Evolutionary conservation across 2,888 invertebrate species (phyloP).

Genomic region (Eledone cirrhosa): DNA sequence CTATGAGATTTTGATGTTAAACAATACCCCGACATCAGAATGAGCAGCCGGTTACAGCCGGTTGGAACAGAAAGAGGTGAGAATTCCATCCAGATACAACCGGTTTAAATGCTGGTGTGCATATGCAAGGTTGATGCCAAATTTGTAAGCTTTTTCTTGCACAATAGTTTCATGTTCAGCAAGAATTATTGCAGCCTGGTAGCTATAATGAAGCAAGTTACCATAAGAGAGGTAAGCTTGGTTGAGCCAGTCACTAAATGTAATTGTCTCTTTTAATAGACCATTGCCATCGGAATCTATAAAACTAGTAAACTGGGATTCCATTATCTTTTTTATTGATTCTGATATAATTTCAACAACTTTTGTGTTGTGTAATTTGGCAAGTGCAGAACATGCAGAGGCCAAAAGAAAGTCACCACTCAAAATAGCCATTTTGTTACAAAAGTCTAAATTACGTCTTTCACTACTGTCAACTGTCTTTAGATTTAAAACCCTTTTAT

Average conservation of each 20-base stretch:
- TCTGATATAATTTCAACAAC: slow-evolving; percentile 88
- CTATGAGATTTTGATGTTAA: no score
- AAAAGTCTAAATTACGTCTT: slow-evolving; percentile 88
- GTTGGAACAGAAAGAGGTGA: no score
- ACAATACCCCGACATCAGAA: no score
- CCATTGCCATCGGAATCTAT: slow-evolving; percentile 87
- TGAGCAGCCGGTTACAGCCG: no score
- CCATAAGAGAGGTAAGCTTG: slow-evolving; percentile 78
- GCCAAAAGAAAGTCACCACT: slow-evolving; percentile 90
- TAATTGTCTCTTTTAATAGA: slow-evolving; percentile 74
- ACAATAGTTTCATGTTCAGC: slow-evolving; percentile 82
- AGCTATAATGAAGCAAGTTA: slow-evolving; percentile 81
- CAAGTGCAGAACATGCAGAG: slow-evolving; percentile 87
- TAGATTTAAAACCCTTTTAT: slow-evolving; percentile 84
- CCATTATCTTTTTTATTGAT: slow-evolving; percentile 86
- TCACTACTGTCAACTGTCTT: slow-evolving; percentile 59
- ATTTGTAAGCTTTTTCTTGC: slow-evolving; percentile 84
- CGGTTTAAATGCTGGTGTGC: no score
- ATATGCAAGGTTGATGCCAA: slow-evolving; percentile 88
- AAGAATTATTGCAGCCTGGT: slow-evolving; percentile 84
- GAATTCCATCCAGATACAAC: no score
- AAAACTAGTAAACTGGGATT: slow-evolving; percentile 83
- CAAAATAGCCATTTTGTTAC: slow-evolving; percentile 92
- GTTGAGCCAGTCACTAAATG: slow-evolving; percentile 65
- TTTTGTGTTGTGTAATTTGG: slow-evolving; percentile 75